These are phyloP conservation scores for Drosophila birchii DNA, from an alignment of 2,888 invertebrate genomes.

Conservation along the genomic window DNA sequence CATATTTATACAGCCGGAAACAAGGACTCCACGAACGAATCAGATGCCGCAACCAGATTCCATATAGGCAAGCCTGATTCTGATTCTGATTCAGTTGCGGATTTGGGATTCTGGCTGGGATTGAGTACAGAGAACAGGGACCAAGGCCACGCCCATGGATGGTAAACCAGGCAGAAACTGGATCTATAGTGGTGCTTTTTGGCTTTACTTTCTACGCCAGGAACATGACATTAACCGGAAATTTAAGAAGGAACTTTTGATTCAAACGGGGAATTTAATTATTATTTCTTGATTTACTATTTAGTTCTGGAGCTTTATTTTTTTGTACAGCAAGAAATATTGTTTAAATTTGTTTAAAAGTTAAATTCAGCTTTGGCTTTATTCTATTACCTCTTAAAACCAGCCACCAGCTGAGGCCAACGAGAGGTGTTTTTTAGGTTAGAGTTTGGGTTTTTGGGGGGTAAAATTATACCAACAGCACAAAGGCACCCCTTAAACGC, in stretches of 20 bases:
- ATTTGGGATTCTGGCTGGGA: neutral
- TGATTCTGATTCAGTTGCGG: slow-evolving; percentile 1
- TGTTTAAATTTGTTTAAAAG: no score
- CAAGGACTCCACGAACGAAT: slow-evolving; percentile 1
- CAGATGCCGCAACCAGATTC: neutral
- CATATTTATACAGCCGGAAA: slow-evolving; percentile 65
- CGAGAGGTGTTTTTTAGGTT: neutral
- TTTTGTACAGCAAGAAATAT: neutral
- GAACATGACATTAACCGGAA: neutral
- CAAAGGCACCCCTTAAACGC: slow-evolving; percentile 18
- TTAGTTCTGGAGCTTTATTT: neutral
- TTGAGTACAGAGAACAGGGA: neutral
- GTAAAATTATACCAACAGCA: slow-evolving; percentile 62
- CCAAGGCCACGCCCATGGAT: neutral
- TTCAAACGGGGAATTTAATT: neutral
- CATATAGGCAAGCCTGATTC: neutral
- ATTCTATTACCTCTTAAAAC: neutral
- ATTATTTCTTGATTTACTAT: neutral
- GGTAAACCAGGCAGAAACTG: neutral
- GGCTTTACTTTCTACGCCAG: neutral
- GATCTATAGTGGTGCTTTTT: neutral
- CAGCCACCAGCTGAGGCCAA: neutral
- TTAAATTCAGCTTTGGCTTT: neutral
- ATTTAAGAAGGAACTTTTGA: neutral
- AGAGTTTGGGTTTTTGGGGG: neutral